Conservation (phyloP, 2,113 vertebrate species). For the Myocastor coypus region DNA sequence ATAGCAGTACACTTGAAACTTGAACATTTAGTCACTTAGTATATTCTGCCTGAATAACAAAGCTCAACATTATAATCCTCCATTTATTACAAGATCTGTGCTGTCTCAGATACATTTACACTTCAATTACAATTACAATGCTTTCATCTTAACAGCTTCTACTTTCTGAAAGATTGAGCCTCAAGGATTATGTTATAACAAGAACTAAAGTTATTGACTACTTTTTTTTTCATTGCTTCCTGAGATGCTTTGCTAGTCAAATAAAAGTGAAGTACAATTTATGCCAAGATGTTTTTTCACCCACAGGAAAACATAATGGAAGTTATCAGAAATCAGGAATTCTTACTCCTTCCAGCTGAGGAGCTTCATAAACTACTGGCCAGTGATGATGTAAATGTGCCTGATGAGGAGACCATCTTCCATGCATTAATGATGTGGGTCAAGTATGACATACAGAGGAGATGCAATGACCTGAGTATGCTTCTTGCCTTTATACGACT, state of each 20-base stretch:
- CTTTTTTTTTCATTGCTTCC: slow-evolving; percentile 55
- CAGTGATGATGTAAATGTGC: slow-evolving; percentile 91
- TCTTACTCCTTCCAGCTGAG: slow-evolving; percentile 89
- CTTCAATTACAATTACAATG: slow-evolving; percentile 73
- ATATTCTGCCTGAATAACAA: slow-evolving; percentile 63
- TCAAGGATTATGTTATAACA: slow-evolving; percentile 61
- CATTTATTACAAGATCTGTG: slow-evolving; percentile 68
- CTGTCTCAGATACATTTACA: slow-evolving; percentile 57
- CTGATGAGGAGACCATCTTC: slow-evolving; percentile 91
- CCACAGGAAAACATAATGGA: slow-evolving; percentile 91
- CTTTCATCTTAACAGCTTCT: slow-evolving; percentile 72
- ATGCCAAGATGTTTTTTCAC: slow-evolving; percentile 77
- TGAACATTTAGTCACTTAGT: slow-evolving; percentile 71
- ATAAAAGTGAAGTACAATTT: slow-evolving; percentile 68
- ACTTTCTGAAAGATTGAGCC: slow-evolving; percentile 70
- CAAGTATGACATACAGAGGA: slow-evolving; percentile 87
- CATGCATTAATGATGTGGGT: slow-evolving; percentile 92
- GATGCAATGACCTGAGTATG: slow-evolving; percentile 88
- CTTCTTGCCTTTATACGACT: slow-evolving; percentile 90
- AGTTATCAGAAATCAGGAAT: slow-evolving; percentile 91
- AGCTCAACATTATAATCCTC: slow-evolving; percentile 65
- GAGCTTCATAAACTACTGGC: slow-evolving; percentile 90
- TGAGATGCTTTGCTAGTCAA: slow-evolving; percentile 53
- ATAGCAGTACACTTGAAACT: slow-evolving; percentile 64
- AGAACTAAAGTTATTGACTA: slow-evolving; percentile 70